Base-by-base conservation (phyloP, 2,888 invertebrate genomes). In the Eumerus sabulonum region DNA sequence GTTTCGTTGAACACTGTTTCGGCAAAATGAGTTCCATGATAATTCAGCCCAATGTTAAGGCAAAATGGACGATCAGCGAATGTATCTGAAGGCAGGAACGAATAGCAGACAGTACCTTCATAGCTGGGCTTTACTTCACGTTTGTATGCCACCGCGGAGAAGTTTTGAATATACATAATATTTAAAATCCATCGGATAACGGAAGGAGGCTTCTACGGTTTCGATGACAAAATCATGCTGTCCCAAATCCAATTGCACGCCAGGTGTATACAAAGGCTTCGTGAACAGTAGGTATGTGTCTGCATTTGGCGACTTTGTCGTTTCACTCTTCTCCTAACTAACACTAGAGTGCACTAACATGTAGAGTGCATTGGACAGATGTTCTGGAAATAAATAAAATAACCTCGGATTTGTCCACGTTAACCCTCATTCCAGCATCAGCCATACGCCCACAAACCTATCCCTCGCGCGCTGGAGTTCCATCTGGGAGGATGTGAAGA, bases 131-230 rank as follows among this genome's bases (percentile, higher is more conserved):
- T 94, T 0, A 99, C 96, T 83, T 95, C 92, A 84, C 94, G 93
- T 86, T 96, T 95, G 90, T 95, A 98, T 1, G 93, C 92, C 85
- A 97, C 92, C 0, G 96, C 94, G 0, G 98, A 97, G 90, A 99
- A 99, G 90, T 99, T 99, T 90, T 99, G 98, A 83, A 99, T 98
- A 90, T 96, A n/a, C n/a, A n/a, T n/a, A 96, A 90, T 97, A 99
- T 83, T 94, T 97, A 90, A 97, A 99, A 90, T 99, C 99, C 95
- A 98, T 96, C 9, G 99, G 98, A 87, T 99, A 99, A 84, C 98
- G 94, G 93, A 99, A 98, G 0, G 99, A 98, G 0, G 98, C 98
- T 85, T 99, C 99, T 86, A 99, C 92, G 5, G 95, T 94, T 87
- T 99, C 98, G 17, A 99, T 92, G 18, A 95, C 89, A 86, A 98